phyloP scores from a whole-genome alignment of 1,140 invertebrate genomes.

The Anadara kagoshimensis region DNA sequence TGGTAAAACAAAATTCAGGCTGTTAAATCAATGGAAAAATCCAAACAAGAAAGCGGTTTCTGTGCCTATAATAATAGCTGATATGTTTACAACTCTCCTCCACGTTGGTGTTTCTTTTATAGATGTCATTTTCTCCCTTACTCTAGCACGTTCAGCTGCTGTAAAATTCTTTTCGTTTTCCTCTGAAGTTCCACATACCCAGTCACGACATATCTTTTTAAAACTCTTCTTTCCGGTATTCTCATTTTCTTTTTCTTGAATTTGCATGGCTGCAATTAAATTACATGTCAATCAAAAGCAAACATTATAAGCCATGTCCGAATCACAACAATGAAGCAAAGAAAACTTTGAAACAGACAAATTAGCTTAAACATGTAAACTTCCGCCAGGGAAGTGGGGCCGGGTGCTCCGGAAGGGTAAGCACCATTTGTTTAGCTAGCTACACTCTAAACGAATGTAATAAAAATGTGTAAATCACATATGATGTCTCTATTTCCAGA shows the following conservation, averaged over 20 bases:
- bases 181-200: slow-evolving; percentile 58
- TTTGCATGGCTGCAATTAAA: neutral
- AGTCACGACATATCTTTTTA: slow-evolving; percentile 22
- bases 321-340: too few relatives aligned
- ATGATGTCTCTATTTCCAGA: too few relatives aligned
- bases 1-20: too few relatives aligned
- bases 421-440: too few relatives aligned
- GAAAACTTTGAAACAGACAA: too few relatives aligned
- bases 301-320: too few relatives aligned
- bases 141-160: slow-evolving; percentile 37
- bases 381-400: too few relatives aligned
- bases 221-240: neutral
- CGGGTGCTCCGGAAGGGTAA: too few relatives aligned
- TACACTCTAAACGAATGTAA: too few relatives aligned
- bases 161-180: slow-evolving; percentile 46
- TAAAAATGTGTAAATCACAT: too few relatives aligned
- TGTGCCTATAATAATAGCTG: slow-evolving; percentile 38
- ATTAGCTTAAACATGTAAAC: too few relatives aligned
- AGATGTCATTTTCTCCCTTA: slow-evolving; percentile 56
- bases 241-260: neutral
- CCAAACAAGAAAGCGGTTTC: slow-evolving; percentile 56
- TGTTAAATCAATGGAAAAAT: slow-evolving; percentile 31
- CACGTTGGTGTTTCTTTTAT: slow-evolving; percentile 43
- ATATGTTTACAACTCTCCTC: slow-evolving; percentile 40
- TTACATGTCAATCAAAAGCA: neutral